Conservation (phyloP, 2,888 invertebrate genomes). For the Ophion obscuratus region DNA sequence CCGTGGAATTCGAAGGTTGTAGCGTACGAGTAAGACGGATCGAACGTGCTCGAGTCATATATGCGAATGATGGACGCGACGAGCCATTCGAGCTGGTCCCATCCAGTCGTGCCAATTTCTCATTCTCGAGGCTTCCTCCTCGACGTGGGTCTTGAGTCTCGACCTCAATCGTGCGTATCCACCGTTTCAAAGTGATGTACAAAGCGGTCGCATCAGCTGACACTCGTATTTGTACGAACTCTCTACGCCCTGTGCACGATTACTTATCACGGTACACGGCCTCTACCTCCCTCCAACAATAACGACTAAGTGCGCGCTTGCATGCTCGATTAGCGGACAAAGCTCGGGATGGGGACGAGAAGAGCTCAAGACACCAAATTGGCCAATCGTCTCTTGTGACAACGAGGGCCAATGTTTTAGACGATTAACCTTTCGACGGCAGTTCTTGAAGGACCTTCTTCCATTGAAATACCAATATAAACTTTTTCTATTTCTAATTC, state of each 20-base stretch:
- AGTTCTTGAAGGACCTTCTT: background rate
- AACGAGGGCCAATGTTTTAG: background rate
- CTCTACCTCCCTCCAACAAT: constrained; percentile 4
- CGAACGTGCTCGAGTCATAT: background rate
- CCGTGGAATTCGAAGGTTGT: constrained; percentile 2
- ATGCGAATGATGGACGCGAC: constrained; percentile 27
- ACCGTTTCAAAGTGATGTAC: constrained; percentile 23
- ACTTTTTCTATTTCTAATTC: background rate
- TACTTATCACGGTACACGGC: background rate
- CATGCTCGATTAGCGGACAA: constrained; percentile 11
- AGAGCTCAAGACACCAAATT: constrained; percentile 1
- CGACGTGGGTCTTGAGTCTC: constrained; percentile 37
- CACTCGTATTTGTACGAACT: constrained; percentile 11
- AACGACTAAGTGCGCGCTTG: background rate
- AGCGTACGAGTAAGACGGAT: constrained; percentile 4
- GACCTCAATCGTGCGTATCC: constrained; percentile 43
- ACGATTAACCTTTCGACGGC: constrained; percentile 5
- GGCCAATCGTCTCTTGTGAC: background rate
- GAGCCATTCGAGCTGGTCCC: constrained; percentile 27
- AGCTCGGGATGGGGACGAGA: background rate
- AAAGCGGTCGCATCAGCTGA: constrained; percentile 7
- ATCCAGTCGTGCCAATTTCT: constrained; percentile 39
- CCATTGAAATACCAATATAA: background rate
- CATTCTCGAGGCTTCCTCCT: constrained; percentile 23
- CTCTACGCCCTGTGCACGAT: background rate